phyloP scores from a whole-genome alignment of 2,113 vertebrate genomes.

The Mastomys natalensis region DNA sequence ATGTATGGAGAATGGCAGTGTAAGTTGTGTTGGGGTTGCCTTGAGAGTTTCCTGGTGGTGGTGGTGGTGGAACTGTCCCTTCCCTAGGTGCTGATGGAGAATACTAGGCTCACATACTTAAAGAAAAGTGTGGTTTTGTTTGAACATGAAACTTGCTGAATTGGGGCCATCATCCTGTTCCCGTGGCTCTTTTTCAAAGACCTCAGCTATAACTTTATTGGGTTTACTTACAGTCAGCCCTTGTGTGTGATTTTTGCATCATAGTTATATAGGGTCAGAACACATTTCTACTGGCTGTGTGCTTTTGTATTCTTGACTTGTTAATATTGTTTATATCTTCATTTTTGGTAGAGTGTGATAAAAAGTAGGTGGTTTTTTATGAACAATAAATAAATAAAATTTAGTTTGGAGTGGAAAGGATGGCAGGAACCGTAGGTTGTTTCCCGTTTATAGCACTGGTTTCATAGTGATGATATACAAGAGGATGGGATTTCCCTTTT shows the following conservation, averaged over 20 bases:
- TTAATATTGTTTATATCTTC: background rate
- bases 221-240: background rate
- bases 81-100: background rate
- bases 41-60: background rate
- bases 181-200: background rate
- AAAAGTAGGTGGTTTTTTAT: conserved; percentile 56
- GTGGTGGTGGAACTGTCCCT: background rate
- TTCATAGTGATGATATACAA: conserved; percentile 20
- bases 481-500: conserved; percentile 4
- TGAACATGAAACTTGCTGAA: background rate
- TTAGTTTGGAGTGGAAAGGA: conserved; percentile 37
- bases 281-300: background rate
- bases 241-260: background rate
- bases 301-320: background rate
- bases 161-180: background rate
- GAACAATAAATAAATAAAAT: conserved; percentile 49
- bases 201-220: background rate
- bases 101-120: background rate
- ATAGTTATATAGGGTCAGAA: background rate
- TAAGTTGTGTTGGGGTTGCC: background rate
- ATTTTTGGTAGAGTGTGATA: background rate
- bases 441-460: conserved; percentile 17
- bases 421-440: background rate
- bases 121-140: background rate
- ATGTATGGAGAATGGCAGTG: background rate